Conservation (phyloP, 2,888 invertebrate genomes). For the Xanthia icteritia region DNA sequence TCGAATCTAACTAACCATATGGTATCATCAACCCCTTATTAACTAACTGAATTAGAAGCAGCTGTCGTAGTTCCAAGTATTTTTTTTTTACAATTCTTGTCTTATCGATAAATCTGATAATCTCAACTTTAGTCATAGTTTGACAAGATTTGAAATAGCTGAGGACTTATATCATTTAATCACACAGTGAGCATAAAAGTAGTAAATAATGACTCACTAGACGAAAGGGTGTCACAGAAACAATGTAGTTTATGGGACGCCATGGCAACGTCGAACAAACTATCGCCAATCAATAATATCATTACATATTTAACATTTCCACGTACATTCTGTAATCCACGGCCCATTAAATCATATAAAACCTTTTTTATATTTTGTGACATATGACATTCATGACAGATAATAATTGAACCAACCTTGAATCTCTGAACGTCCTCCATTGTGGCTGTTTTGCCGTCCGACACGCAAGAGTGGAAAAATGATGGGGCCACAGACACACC, state of each 20-base stretch:
- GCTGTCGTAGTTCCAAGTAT: slow-evolving; percentile 13
- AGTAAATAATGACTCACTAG: slow-evolving; percentile 51
- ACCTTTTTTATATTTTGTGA: slow-evolving; percentile 41
- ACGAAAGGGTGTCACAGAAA: slow-evolving; percentile 22
- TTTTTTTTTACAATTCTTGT: neutral
- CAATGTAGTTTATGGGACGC: slow-evolving; percentile 24
- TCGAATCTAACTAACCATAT: slow-evolving; percentile 30
- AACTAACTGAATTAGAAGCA: neutral
- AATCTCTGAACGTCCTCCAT: slow-evolving; percentile 98
- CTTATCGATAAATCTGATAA: slow-evolving; percentile 14
- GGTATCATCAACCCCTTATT: slow-evolving; percentile 20
- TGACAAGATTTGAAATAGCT: slow-evolving; percentile 19
- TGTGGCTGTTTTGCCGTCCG: slow-evolving; percentile 97
- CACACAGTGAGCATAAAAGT: slow-evolving; percentile 11
- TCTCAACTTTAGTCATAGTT: slow-evolving; percentile 48
- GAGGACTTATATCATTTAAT: slow-evolving; percentile 30
- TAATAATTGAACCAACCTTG: slow-evolving; percentile 92
- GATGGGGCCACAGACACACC: slow-evolving; percentile 99
- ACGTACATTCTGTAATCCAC: slow-evolving; percentile 28
- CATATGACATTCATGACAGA: slow-evolving; percentile 45
- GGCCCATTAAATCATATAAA: slow-evolving; percentile 68
- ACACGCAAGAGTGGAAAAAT: slow-evolving; percentile 98
- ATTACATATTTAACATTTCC: slow-evolving; percentile 59
- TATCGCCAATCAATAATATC: slow-evolving; percentile 60
- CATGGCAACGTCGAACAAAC: slow-evolving; percentile 66